Evolutionary conservation across 2,113 vertebrate species (phyloP), one percentile per base, ranked within the genome.

Genomic region (Chaetodon trifascialis): DNA sequence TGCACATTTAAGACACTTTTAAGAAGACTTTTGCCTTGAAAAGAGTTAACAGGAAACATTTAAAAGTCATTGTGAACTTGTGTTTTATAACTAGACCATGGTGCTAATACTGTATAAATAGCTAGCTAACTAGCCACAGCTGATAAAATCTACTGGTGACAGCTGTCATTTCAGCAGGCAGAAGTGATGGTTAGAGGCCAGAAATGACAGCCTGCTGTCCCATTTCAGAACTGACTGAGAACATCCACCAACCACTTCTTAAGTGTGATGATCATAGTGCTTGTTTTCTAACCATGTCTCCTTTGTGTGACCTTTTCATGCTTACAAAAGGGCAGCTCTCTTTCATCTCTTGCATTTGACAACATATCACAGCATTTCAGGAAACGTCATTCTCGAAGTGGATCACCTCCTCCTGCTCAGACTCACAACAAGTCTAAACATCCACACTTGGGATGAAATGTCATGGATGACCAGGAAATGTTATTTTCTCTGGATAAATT

Each of bases 401-500:
- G 3, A 34, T 52, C 4, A 40, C 44, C 44, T 79, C 46, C 42
- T 52, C 4, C 8, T 64, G 54, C 67, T 59, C 23, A 75, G 10
- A 44, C 19, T 38, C 30, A 17, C 6, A 0, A 59, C 40, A 16
- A 4, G 36, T 60, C 4, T 59, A 25, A 80, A 44, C 74, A 71
- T 51, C 55, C 52, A 49, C 69, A 78, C 64, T 64, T 1, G 2
- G 44, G 49, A 16, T 64, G 38, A 38, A 15, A 76, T 5, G 14
- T 30, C 5, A 30, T 81, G 40, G 30, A 74, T 64, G 84, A 85
- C 42, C 60, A 86, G 82, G 4, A 79, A 40, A 40, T 8, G 76
- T 55, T 69, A 2, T 21, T 76, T 30, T 36, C 40, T 76, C 38
- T 36, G 30, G 3, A 14, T 11, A 75, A 59, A 71, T 56, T 25